phyloP scores from a whole-genome alignment of 2,797 vertebrate species.

The Enteromius treurensis region DNA sequence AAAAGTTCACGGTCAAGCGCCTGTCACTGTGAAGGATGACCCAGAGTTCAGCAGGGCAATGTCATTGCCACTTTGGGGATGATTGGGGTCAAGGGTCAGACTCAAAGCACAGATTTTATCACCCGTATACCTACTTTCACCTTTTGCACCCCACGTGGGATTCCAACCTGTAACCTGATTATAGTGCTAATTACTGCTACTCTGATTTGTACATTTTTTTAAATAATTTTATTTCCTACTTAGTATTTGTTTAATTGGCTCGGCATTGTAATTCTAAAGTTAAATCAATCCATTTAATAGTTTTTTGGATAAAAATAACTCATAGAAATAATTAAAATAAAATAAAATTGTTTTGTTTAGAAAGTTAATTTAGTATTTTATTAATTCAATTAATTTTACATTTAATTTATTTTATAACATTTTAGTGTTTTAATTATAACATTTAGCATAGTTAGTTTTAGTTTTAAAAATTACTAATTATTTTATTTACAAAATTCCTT shows the following conservation, averaged over 20 bases:
- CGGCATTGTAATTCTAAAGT: background rate
- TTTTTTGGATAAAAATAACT: background rate
- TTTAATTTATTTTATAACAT: background rate
- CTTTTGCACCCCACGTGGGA: background rate
- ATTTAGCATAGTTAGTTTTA: background rate
- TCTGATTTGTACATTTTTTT: background rate
- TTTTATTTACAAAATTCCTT: background rate
- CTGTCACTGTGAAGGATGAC: conserved; percentile 15
- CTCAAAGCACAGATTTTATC: background rate
- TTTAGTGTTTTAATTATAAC: background rate
- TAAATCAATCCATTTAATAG: background rate
- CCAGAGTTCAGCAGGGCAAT: background rate
- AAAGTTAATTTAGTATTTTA: background rate
- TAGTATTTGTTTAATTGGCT: background rate
- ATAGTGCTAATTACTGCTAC: background rate
- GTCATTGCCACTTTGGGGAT: background rate
- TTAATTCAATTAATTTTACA: background rate
- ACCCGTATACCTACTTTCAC: background rate
- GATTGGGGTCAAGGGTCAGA: background rate
- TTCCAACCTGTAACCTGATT: conserved; percentile 5
- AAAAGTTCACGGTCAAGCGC: background rate
- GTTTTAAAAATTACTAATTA: background rate
- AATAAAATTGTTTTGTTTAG: background rate
- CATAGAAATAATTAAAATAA: background rate
- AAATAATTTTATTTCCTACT: background rate